Percentiles rank a stretch among this genome's conserved stretches.
Conservation (phyloP, 2,888 invertebrate species). For the Nemotelus nigrinus region DNA sequence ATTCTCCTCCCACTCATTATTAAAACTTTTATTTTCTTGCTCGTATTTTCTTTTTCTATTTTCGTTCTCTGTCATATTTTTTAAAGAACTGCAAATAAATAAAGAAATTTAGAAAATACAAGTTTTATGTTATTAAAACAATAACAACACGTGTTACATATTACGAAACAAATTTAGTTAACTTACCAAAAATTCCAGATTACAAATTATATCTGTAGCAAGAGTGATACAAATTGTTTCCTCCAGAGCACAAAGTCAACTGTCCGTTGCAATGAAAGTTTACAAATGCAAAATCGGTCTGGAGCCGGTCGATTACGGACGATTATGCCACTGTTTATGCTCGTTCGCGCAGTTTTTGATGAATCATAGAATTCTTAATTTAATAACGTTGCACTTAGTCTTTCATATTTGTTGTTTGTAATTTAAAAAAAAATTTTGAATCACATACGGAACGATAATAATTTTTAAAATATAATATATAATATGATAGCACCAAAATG, state of each 20-base stretch:
- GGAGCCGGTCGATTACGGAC: conserved; percentile 17
- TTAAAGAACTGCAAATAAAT: too few species aligned
- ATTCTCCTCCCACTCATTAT: conserved; percentile 30
- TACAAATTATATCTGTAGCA: conserved; percentile 46
- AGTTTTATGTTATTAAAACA: too few species aligned
- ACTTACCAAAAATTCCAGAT: conserved; percentile 46
- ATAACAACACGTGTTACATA: too few species aligned
- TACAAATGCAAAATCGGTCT: conserved; percentile 34
- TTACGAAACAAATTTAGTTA: conserved; percentile 45
- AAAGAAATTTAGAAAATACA: too few species aligned
- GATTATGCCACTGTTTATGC: conserved; percentile 28
- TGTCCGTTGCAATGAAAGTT: conserved; percentile 46
- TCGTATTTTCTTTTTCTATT: too few species aligned
- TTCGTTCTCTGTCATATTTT: too few species aligned
- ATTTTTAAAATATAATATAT: neutral
- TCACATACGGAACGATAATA: too few species aligned
- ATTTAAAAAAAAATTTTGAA: too few species aligned
- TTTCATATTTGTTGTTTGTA: too few species aligned
- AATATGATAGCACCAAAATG: conserved; percentile 42
- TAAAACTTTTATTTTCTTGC: conserved; percentile 17
- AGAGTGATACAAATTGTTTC: conserved; percentile 45
- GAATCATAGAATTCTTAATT: conserved; percentile 51
- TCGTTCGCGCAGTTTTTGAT: conserved; percentile 45
- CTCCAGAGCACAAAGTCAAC: conserved; percentile 39
- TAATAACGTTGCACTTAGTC: too few species aligned